These are phyloP conservation scores for Eugnorisma glareosa DNA, from an alignment of 2,888 invertebrate genomes.

Conservation along the genomic window DNA sequence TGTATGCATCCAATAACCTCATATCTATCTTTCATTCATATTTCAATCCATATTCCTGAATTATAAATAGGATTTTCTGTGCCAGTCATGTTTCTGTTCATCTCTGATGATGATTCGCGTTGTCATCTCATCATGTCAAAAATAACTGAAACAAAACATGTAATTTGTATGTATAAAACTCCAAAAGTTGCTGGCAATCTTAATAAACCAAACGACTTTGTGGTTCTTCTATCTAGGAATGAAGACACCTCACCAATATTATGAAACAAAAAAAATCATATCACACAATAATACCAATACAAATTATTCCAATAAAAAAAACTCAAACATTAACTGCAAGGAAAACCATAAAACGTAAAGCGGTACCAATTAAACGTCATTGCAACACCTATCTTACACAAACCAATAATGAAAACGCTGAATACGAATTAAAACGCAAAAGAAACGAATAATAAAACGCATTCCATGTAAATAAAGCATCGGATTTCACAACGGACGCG, in stretches of 20 bases:
- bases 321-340: not conserved
- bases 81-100: not conserved
- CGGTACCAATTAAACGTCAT: not conserved
- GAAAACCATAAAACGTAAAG: not conserved
- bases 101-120: not conserved
- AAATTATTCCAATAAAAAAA: not conserved
- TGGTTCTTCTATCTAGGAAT: not conserved
- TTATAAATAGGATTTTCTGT: too few relatives aligned
- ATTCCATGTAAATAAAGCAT: constrained; percentile 38
- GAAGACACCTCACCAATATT: not conserved
- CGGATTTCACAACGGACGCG: constrained; percentile 34
- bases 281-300: not conserved
- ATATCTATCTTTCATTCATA: not conserved
- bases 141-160: not conserved
- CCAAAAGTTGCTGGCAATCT: not conserved
- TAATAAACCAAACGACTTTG: not conserved
- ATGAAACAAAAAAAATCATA: not conserved
- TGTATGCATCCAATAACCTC: not conserved
- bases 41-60: not conserved
- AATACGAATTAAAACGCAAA: constrained; percentile 22
- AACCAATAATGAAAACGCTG: constrained; percentile 6
- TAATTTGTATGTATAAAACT: not conserved
- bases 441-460: constrained; percentile 18
- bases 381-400: not conserved
- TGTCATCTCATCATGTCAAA: not conserved